phyloP scores from a whole-genome alignment of 2,888 invertebrate species.

The Rapana venosa region DNA sequence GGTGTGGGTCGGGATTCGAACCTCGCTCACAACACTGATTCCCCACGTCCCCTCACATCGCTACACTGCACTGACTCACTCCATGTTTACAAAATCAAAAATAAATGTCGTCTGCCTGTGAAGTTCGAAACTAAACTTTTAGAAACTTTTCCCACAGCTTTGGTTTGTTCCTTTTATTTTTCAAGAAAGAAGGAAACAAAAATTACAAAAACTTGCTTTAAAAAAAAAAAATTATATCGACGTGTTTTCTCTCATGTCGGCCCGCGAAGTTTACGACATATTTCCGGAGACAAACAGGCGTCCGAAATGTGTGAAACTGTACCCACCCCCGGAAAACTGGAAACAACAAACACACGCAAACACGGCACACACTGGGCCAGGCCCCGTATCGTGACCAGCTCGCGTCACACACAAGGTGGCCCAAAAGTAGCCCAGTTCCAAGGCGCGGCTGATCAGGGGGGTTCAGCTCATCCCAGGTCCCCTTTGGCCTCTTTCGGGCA shows the following conservation, averaged over 20 bases:
- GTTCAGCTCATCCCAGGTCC: conserved; percentile 1
- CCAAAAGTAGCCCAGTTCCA: conserved; percentile 11
- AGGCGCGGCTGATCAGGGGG: background rate
- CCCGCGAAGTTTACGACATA: background rate
- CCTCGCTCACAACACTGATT: background rate
- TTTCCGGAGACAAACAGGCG: background rate
- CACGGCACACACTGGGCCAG: background rate
- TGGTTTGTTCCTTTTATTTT: too few species aligned
- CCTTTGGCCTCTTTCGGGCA: conserved; percentile 19
- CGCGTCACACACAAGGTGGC: background rate
- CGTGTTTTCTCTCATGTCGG: background rate
- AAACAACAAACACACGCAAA: background rate
- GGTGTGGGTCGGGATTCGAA: background rate
- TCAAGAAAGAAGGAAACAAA: background rate
- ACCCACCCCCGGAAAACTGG: background rate
- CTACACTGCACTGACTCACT: background rate
- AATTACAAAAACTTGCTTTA: background rate
- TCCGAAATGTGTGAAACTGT: background rate
- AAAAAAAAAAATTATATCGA: background rate
- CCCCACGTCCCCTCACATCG: background rate
- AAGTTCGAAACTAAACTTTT: too few species aligned
- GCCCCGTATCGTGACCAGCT: background rate
- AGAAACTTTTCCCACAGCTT: too few species aligned
- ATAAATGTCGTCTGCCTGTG: too few species aligned
- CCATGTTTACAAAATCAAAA: too few species aligned